Evolutionary conservation across 2,888 invertebrate genomes (phyloP).

Genomic region (Perdita meconis): DNA sequence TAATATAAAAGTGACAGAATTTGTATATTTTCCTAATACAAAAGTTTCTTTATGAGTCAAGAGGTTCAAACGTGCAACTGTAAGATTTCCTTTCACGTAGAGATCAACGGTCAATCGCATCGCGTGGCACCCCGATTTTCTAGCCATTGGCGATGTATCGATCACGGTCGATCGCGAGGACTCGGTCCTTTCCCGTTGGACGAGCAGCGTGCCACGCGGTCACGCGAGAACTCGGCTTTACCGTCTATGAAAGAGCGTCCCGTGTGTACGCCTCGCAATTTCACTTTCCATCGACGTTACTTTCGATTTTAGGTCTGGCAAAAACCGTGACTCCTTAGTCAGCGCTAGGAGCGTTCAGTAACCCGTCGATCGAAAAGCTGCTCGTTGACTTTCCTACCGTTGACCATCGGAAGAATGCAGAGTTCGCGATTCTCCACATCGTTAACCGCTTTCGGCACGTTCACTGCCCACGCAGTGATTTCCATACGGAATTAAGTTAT

Average conservation of each 20-base stretch:
- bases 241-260: constrained; percentile 20
- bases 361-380: constrained; percentile 22
- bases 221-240: constrained; percentile 35
- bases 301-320: constrained; percentile 77
- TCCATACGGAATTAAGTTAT: no score
- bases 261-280: constrained; percentile 60
- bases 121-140: constrained; percentile 13
- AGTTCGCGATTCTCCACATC: not conserved
- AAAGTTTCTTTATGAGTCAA: no score
- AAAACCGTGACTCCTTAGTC: constrained; percentile 54
- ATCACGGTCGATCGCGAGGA: constrained; percentile 3
- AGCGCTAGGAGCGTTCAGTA: constrained; percentile 46
- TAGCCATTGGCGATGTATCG: constrained; percentile 40
- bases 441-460: not conserved
- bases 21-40: no score
- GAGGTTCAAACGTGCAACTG: constrained; percentile 15
- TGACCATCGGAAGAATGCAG: not conserved
- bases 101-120: not conserved
- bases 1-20: no score
- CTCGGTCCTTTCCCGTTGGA: constrained; percentile 39
- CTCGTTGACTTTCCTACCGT: constrained; percentile 18
- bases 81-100: constrained; percentile 27
- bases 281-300: constrained; percentile 79
- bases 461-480: no score
- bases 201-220: constrained; percentile 10